phyloP scores from a whole-genome alignment of 1,140 invertebrate genomes.

The Helicorthomorpha holstii region DNA sequence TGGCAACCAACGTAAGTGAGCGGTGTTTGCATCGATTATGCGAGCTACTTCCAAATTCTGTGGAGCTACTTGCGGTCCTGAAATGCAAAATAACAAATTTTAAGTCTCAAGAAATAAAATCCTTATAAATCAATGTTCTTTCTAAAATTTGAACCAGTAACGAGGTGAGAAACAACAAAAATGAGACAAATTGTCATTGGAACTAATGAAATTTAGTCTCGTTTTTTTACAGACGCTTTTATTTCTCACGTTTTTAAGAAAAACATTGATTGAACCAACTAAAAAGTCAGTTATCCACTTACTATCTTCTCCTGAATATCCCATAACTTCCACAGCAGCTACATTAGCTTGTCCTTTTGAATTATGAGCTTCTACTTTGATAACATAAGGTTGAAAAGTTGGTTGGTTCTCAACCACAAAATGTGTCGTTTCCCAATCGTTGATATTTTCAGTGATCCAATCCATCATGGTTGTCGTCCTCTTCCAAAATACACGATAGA shows the following conservation, averaged over 20 bases:
- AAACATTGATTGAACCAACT: no score
- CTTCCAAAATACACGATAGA: constrained; percentile 76
- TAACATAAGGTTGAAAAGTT: constrained; percentile 78
- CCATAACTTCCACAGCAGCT: constrained; percentile 58
- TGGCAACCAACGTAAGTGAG: constrained; percentile 63
- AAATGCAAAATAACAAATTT: no score
- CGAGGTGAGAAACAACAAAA: no score
- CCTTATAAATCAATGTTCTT: no score
- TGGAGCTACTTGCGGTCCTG: constrained; percentile 58
- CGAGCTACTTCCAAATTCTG: constrained; percentile 62
- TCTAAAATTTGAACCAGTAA: no score
- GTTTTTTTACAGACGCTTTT: no score
- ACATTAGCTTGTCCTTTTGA: constrained; percentile 70
- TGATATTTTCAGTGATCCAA: constrained; percentile 54
- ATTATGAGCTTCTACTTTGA: constrained; percentile 86
- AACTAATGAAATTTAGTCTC: no score
- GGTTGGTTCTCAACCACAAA: constrained; percentile 58
- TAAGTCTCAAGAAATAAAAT: no score
- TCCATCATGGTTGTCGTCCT: constrained; percentile 50
- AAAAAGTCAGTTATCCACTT: constrained; percentile 16
- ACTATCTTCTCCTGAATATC: constrained; percentile 89
- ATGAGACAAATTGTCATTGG: no score
- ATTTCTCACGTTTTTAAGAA: no score
- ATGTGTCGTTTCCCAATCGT: constrained; percentile 51
- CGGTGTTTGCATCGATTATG: constrained; percentile 52